Evolutionary conservation across 2,113 vertebrate genomes (phyloP), one percentile per base, ranked within the genome.

Genomic region (Pycnonotus jocosus): DNA sequence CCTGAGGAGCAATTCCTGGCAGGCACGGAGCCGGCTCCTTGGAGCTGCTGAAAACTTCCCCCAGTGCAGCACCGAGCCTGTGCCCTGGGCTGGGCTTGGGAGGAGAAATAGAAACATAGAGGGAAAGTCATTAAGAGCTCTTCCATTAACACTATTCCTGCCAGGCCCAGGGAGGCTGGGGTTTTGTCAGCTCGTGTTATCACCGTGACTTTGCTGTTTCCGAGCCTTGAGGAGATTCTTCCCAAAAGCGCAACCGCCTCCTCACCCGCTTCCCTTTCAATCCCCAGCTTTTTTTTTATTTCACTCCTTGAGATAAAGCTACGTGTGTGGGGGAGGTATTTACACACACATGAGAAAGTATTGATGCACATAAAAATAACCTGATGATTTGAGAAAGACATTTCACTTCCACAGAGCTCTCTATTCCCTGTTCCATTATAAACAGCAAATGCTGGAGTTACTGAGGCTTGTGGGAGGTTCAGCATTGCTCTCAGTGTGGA

Each of bases 111-210:
- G 96, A 96, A 96, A 93, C 9, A 8, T 7, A 89, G 86, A 94
- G 54, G 70, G 31, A 87, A 95, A 95, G 86, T 86, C 92, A 93
- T 95, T 93, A 95, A 60, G 71, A 58, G 72, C 38, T 42, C 68
- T 80, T 86, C 92, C 74, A 19, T 97, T 89, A 96, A 68, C 95
- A 94, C 50, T 57, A 37, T 86, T 94, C 85, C 92, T 97, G 38
- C 19, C 95, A 91, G 89, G 92, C 92, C 81, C 2, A 8, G 64
- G 68, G 95, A 95, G 95, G 95, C 71, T 86, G 93, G 38, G 82
- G 68, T 74, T 91, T 91, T 94, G 96, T 97, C 96, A 96, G 76
- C 79, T 95, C 74, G 24, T 7, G 58, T 97, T 97, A 94, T 92
- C 95, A 85, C 92, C 17, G 1, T 19, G 62, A 93, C 92, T 93